Percentiles rank a stretch among this genome's conserved stretches.
Evolutionary conservation across 2,113 vertebrate genomes (phyloP).

Genomic region (Hyla sarda): DNA sequence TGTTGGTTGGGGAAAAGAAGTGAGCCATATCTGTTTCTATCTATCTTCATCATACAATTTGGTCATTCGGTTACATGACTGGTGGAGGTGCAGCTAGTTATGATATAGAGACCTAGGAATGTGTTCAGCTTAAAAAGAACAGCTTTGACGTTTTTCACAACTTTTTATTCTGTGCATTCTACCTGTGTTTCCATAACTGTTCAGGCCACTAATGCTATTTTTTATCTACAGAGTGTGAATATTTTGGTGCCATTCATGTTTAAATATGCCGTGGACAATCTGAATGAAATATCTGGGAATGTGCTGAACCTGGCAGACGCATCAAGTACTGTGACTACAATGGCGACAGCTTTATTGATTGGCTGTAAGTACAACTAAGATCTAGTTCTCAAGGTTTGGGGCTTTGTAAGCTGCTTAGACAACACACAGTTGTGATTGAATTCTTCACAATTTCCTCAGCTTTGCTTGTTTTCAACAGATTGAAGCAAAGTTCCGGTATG

Average conservation of each 20-base stretch:
- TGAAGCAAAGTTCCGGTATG: not conserved
- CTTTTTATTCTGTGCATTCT: not conserved
- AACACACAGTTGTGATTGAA: not conserved
- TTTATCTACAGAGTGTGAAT: conserved; percentile 86
- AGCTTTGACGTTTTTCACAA: too few species aligned
- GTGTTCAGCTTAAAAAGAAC: too few species aligned
- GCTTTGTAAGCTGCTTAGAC: not conserved
- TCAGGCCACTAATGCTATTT: not conserved
- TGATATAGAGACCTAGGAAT: too few species aligned
- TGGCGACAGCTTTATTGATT: conserved; percentile 94
- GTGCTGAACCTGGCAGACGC: conserved; percentile 91
- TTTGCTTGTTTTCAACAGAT: not conserved
- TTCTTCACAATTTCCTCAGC: too few species aligned
- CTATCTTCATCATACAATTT: too few species aligned
- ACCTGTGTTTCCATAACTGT: not conserved
- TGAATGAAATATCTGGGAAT: conserved; percentile 96
- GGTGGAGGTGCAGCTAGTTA: too few species aligned
- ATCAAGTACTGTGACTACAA: conserved; percentile 90
- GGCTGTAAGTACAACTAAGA: conserved; percentile 87
- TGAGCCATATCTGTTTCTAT: too few species aligned
- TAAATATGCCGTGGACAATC: conserved; percentile 96
- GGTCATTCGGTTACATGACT: too few species aligned
- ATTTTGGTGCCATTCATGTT: conserved; percentile 98
- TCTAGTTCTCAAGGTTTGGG: not conserved
- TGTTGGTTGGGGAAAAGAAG: too few species aligned